These are phyloP conservation scores for Amphipoea lucens DNA, from an alignment of 2,888 invertebrate genomes.

Conservation along the genomic window DNA sequence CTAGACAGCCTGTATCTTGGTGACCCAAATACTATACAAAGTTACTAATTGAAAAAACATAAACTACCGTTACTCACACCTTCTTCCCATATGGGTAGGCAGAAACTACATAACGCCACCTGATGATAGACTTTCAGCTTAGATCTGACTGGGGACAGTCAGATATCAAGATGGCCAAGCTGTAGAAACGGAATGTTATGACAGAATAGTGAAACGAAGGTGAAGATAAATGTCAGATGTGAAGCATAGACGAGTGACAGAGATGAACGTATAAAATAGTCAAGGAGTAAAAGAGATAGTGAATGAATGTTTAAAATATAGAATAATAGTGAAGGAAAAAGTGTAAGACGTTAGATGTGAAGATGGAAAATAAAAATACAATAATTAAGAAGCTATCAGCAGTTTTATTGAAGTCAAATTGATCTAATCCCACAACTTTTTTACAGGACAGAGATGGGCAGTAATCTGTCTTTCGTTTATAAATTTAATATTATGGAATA, in stretches of 20 bases:
- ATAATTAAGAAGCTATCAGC: neutral
- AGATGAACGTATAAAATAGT: neutral
- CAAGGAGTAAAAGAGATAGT: neutral
- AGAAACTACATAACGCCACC: too few species aligned
- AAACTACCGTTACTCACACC: too few species aligned
- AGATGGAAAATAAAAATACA: neutral
- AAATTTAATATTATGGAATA: too few species aligned
- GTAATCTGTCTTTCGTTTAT: too few species aligned
- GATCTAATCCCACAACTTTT: neutral
- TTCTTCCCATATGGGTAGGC: too few species aligned
- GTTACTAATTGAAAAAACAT: too few species aligned
- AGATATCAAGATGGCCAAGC: neutral
- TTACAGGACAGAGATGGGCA: too few species aligned
- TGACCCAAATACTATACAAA: too few species aligned
- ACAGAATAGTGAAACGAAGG: neutral
- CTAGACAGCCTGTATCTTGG: too few species aligned
- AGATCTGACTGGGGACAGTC: neutral
- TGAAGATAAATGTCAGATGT: neutral
- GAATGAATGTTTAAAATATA: neutral
- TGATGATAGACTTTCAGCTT: neutral
- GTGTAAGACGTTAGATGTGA: neutral
- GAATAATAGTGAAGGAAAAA: neutral
- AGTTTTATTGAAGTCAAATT: neutral
- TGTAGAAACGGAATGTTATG: neutral
- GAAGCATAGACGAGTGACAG: neutral